phyloP scores from a whole-genome alignment of 2,113 vertebrate species.

The Ammodytes dubius region DNA sequence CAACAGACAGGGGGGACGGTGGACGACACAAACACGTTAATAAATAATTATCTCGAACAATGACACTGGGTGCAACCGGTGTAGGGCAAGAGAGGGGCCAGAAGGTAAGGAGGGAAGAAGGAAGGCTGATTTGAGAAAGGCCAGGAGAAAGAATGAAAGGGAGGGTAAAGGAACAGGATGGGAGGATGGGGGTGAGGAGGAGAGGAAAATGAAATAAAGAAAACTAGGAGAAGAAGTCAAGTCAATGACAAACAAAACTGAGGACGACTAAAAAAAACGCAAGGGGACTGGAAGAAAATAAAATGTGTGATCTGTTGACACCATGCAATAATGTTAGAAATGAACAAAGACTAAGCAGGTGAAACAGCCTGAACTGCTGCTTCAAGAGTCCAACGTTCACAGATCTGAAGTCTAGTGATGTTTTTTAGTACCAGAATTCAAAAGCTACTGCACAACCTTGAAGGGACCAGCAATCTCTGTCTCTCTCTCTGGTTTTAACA shows the following conservation, averaged over 20 bases:
- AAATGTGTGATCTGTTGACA: conserved; percentile 2
- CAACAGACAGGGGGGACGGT: conserved; percentile 70
- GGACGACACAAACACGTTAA: conserved; percentile 78
- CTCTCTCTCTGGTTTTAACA: conserved; percentile 16
- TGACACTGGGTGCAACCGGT: conserved; percentile 71
- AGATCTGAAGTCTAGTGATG: neutral
- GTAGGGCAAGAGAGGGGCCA: conserved; percentile 28
- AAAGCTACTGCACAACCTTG: neutral
- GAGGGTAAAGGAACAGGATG: conserved; percentile 31
- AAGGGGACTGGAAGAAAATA: conserved; percentile 10
- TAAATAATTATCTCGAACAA: conserved; percentile 83
- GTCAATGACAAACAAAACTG: conserved; percentile 37
- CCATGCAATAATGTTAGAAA: neutral
- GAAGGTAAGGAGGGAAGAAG: conserved; percentile 48
- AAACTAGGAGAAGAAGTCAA: conserved; percentile 19
- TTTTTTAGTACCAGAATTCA: conserved; percentile 16
- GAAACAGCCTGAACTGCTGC: conserved; percentile 17
- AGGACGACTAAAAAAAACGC: conserved; percentile 14
- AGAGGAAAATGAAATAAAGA: conserved; percentile 1
- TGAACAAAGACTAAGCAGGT: neutral
- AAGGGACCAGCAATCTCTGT: neutral
- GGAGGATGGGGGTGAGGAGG: neutral
- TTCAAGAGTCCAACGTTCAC: neutral
- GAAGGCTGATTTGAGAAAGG: conserved; percentile 31
- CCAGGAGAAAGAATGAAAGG: conserved; percentile 37